Evolutionary conservation across 2,113 vertebrate genomes (phyloP).

Genomic region (Cervus canadensis): DNA sequence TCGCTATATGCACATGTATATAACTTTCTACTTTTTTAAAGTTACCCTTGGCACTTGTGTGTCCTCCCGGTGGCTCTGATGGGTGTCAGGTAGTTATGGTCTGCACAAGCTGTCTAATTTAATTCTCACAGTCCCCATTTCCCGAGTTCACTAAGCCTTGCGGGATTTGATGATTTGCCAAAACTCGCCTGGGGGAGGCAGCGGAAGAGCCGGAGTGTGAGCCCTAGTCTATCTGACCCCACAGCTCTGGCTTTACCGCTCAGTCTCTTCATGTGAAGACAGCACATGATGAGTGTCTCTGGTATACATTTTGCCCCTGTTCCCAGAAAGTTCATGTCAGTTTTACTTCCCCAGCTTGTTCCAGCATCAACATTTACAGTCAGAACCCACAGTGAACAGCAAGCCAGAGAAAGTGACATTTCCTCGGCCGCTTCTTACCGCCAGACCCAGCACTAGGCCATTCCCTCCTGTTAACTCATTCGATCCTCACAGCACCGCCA

Average conservation of each 20-base stretch:
- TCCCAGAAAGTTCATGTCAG: not conserved
- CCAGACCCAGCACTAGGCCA: not conserved
- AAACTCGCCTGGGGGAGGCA: not conserved
- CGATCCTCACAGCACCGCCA: not conserved
- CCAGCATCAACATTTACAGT: not conserved
- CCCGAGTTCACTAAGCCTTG: not conserved
- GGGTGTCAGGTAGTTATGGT: not conserved
- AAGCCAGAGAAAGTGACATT: not conserved
- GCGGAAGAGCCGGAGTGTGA: not conserved
- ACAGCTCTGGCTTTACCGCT: not conserved
- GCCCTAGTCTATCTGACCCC: not conserved
- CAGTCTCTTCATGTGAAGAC: not conserved
- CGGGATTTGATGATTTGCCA: not conserved
- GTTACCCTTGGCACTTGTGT: not conserved
- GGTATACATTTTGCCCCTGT: not conserved
- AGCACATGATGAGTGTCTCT: not conserved
- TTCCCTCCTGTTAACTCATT: not conserved
- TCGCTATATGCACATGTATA: too few relatives aligned
- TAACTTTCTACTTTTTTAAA: not conserved
- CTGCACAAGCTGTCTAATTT: not conserved
- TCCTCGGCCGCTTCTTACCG: not conserved
- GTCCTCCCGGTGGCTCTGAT: not conserved
- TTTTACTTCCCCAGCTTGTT: not conserved
- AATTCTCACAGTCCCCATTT: not conserved
- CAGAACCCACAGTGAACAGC: not conserved